Base-by-base conservation (phyloP, 2,113 vertebrate species). In the Microtus pennsylvanicus region DNA sequence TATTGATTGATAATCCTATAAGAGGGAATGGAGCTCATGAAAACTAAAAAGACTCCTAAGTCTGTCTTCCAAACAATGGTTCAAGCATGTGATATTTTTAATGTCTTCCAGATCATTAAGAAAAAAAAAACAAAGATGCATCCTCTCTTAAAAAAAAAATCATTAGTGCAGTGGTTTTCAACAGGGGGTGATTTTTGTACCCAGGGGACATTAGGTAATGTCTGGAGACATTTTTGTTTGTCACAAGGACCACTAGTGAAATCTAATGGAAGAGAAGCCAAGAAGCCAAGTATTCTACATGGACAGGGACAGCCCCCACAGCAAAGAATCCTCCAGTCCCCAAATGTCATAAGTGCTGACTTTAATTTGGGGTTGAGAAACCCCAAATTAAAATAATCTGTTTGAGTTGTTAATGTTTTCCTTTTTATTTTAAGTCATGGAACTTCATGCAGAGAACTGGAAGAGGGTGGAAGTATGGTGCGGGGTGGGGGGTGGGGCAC, bases 101-200 rank as follows among this genome's bases (percentile, higher is more conserved):
- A 97, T 97, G 61, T 94, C 82, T 98, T 97, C 96, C 89, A 97
- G 96, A 93, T 94, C 69, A 87, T 93, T 83, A 82, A 96, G n/a
- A 94, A 58, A 21, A 94, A 65, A 97, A 90, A 97, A n/a, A 90
- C 50, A 90, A 91, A 92, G 83, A 95, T 70, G 38, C 24, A 33
- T 77, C 81, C 17, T 93, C 42, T 96, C 35, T 50, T 28, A n/a
- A n/a, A 47, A 95, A 65, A 65, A 95, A 69, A 80, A 50, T 86
- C 58, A 77, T 63, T 70, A 87, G 61, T 92, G 28, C 65, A 70
- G 81, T 22, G 35, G 61, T 94, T 90, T 83, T 94, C 94, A 77
- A 87, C 52, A 78, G 45, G 21, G 77, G 74, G 65, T 50, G 55
- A 90, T 30, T 76, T 87, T 90, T 95, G 58, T 12, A 58, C 63